Evolutionary conservation across 2,113 vertebrate genomes (phyloP), one percentile per base, ranked within the genome.

Genomic region (Solea senegalensis): DNA sequence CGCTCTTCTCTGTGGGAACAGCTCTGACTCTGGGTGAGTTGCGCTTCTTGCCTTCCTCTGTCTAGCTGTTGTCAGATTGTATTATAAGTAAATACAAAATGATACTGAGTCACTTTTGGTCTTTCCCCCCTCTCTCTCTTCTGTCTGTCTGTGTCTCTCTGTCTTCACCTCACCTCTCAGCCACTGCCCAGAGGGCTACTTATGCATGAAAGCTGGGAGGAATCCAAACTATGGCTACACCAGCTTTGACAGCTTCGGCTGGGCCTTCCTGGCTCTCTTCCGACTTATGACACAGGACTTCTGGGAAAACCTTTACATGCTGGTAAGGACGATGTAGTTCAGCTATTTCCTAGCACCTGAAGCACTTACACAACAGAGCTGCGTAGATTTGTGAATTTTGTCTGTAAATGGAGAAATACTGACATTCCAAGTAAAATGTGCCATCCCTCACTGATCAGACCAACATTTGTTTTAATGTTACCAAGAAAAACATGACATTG

Each of bases 241-340:
- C 3, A 99, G 97, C 93, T 99, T 98, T 15, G 97, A 99, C 89
- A 97, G 96, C 53, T 99, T 99, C 69, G 97, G 97, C 91, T 99
- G 98, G 98, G 98, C 97, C 79, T 99, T 99, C 62, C 93, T 99
- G 84, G 95, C 98, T 84, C 92, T 99, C 5, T 99, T 99, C 92
- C 95, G 98, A 87, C 97, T 99, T 90, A 99, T 99, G 98, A 99
- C 98, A 88, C 98, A 99, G 94, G 98, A 99, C 86, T 99, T 96
- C 40, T 99, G 98, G 98, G 98, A 99, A 80, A 99, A 99, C 88
- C 92, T 99, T 68, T 99, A 99, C 85, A 96, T 97, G 41, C 88
- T 98, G 92, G 98, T 99, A 85, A 95, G 90, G 83, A 60, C 63
- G 27, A 79, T 53, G 57, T 63, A 21, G 3, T 34, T 34, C 34